Conservation (phyloP, 2,113 vertebrate genomes). For the Callionymus lyra region DNA sequence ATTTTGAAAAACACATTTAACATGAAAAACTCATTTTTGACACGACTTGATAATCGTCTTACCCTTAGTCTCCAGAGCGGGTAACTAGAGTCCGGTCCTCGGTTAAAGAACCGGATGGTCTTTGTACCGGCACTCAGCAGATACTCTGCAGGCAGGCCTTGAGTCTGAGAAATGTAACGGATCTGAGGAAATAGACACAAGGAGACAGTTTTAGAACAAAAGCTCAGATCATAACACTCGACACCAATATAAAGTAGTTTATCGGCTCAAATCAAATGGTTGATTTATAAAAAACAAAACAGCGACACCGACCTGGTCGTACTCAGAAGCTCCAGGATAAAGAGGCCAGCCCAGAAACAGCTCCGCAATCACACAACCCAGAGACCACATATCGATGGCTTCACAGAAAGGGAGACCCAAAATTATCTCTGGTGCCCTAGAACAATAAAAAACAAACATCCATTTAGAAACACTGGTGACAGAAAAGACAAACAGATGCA, state of each 20-base stretch:
- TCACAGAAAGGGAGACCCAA: constrained; percentile 93
- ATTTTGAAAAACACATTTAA: too few species aligned
- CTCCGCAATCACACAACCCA: constrained; percentile 97
- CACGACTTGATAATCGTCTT: too few species aligned
- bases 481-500: constrained; percentile 3
- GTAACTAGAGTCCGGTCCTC: constrained; percentile 89
- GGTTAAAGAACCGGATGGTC: constrained; percentile 95
- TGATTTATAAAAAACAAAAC: too few species aligned
- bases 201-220: neutral
- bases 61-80: constrained; percentile 97
- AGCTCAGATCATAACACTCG: neutral
- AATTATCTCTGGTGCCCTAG: constrained; percentile 95
- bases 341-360: constrained; percentile 97
- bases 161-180: constrained; percentile 97
- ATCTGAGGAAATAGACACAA: constrained; percentile 67
- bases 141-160: constrained; percentile 94
- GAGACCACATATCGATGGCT: constrained; percentile 98
- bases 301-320: constrained; percentile 85
- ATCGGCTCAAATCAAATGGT: too few species aligned
- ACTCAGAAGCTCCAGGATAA: constrained; percentile 96
- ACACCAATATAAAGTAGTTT: too few species aligned
- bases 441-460: too few species aligned
- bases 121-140: constrained; percentile 94
- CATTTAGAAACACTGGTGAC: too few species aligned
- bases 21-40: too few species aligned